A percentile compares a stretch with the other conserved stretches of the same genome.
Evolutionary conservation across 2,888 invertebrate genomes (phyloP).

Genomic region (Lithophane leautieri): DNA sequence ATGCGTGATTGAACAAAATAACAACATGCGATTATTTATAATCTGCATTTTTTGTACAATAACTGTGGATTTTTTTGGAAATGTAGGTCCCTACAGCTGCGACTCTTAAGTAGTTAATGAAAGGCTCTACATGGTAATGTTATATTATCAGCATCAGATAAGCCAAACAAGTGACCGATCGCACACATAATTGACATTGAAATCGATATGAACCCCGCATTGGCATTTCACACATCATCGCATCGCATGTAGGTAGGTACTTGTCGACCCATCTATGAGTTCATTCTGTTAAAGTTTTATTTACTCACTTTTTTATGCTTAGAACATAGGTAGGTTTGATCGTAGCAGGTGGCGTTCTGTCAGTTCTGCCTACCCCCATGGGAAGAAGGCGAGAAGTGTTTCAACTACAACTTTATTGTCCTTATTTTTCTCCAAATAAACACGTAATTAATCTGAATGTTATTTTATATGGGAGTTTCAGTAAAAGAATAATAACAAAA

Average conservation of each 20-base stretch:
- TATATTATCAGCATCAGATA: slow-evolving; percentile 56
- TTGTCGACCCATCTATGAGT: background rate
- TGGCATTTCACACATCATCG: slow-evolving; percentile 52
- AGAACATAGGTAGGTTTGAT: too few relatives aligned
- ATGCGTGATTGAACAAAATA: background rate
- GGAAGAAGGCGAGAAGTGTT: background rate
- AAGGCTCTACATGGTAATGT: slow-evolving; percentile 42
- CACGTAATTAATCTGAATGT: background rate
- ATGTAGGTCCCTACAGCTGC: slow-evolving; percentile 5
- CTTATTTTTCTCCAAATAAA: background rate
- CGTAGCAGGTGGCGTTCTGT: too few relatives aligned
- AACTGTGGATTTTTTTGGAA: background rate
- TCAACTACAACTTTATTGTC: background rate
- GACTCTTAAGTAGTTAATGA: slow-evolving; percentile 30
- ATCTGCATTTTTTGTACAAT: background rate
- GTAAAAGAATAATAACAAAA: slow-evolving; percentile 5
- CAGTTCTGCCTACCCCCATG: too few relatives aligned
- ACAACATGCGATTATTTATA: background rate
- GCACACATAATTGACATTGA: slow-evolving; percentile 64
- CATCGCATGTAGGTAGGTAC: slow-evolving; percentile 22
- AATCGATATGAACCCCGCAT: slow-evolving; percentile 63
- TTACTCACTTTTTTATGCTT: background rate
- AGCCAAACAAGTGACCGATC: slow-evolving; percentile 55
- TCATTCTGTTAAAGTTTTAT: background rate
- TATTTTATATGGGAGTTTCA: background rate